A percentile compares a stretch with the other conserved stretches of the same genome.
Evolutionary conservation across 2,113 vertebrate species (phyloP).

Genomic region (Syngnathoides biaculeatus): DNA sequence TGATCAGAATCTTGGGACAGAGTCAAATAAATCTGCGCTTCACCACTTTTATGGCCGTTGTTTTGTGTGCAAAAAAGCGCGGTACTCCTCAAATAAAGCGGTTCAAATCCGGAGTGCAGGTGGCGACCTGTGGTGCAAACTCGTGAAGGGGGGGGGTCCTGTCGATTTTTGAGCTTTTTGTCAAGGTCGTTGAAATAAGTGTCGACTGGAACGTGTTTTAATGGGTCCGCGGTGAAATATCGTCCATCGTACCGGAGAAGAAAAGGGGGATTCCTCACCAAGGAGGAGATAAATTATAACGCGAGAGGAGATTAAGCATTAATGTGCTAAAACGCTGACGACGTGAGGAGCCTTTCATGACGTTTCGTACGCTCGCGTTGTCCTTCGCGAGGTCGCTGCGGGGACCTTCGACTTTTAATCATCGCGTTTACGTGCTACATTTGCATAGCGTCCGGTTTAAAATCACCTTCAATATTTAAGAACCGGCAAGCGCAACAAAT

Average conservation of each 20-base stretch:
- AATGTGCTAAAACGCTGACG: constrained; percentile 43
- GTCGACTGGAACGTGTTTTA: constrained; percentile 42
- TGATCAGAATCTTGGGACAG: constrained; percentile 40
- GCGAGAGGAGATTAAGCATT: constrained; percentile 37
- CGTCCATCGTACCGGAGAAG: constrained; percentile 20
- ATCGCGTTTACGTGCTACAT: background rate
- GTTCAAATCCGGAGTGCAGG: constrained; percentile 13
- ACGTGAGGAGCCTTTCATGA: constrained; percentile 16
- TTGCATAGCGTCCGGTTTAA: background rate
- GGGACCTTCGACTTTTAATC: background rate
- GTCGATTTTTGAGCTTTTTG: constrained; percentile 44
- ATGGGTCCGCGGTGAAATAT: constrained; percentile 37
- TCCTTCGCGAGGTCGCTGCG: constrained; percentile 48
- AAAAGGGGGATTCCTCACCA: constrained; percentile 1
- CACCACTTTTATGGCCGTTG: constrained; percentile 25
- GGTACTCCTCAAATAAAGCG: constrained; percentile 38
- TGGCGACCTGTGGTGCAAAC: constrained; percentile 27
- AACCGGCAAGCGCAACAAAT: no score
- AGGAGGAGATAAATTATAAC: constrained; percentile 13
- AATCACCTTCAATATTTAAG: background rate
- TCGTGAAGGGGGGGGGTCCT: background rate
- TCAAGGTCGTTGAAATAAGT: constrained; percentile 60
- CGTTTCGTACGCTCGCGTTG: constrained; percentile 23
- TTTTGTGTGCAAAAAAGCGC: constrained; percentile 49
- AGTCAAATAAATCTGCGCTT: constrained; percentile 45